These are phyloP conservation scores for Biston stratarius DNA, from an alignment of 2,888 invertebrate genomes.

Conservation along the genomic window DNA sequence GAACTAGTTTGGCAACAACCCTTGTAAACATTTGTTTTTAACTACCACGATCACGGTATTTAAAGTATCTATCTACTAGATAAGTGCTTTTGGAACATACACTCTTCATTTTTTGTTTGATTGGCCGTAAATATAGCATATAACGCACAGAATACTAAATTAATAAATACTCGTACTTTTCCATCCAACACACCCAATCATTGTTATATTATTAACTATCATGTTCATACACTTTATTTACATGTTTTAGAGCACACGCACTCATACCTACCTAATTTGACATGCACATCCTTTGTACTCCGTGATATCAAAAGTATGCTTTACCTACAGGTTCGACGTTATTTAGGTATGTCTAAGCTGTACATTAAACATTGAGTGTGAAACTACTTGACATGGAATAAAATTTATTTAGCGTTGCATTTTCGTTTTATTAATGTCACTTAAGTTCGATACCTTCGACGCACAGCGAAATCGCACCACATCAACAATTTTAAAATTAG, in stretches of 20 bases:
- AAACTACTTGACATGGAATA: constrained; percentile 76
- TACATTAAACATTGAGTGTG: constrained; percentile 72
- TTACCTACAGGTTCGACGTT: constrained; percentile 64
- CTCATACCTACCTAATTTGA: constrained; percentile 20
- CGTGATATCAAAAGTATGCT: constrained; percentile 59
- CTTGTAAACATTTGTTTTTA: neutral
- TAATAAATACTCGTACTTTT: constrained; percentile 16
- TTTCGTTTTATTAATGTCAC: constrained; percentile 56
- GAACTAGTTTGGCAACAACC: constrained; percentile 3
- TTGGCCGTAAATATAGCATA: constrained; percentile 11
- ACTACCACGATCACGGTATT: constrained; percentile 14
- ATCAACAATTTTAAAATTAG: no score
- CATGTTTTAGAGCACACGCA: constrained; percentile 34
- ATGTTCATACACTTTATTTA: constrained; percentile 32
- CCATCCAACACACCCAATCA: constrained; percentile 29
- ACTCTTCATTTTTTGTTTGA: neutral
- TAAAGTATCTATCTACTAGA: neutral
- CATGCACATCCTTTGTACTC: constrained; percentile 62
- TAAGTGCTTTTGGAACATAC: constrained; percentile 12
- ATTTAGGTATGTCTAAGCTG: constrained; percentile 41
- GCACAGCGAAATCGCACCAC: no score
- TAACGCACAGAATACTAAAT: constrained; percentile 20
- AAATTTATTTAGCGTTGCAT: constrained; percentile 78
- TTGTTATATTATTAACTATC: constrained; percentile 7
- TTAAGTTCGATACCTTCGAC: neutral